Percentiles rank a stretch among this genome's conserved stretches.
These are phyloP conservation scores for Chionodraco myersi DNA, from an alignment of 2,113 vertebrate species.

Conservation along the genomic window DNA sequence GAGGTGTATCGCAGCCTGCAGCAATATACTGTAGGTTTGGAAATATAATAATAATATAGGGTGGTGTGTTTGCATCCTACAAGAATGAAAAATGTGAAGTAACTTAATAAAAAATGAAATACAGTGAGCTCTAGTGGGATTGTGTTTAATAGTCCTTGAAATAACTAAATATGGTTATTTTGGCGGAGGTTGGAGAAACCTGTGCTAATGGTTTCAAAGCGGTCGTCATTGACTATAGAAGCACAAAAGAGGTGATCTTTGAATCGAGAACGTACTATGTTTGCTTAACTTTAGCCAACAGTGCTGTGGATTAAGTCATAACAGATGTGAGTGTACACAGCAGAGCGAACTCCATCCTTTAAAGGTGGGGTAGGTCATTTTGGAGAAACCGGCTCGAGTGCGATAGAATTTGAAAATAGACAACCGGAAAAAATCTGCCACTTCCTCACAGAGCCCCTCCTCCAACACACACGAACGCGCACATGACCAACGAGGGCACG, in stretches of 20 bases:
- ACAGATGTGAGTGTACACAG: not conserved
- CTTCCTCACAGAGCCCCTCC: too few species aligned
- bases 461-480: too few species aligned
- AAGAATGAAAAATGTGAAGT: not conserved
- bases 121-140: not conserved
- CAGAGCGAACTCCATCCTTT: not conserved
- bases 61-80: not conserved
- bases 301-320: not conserved
- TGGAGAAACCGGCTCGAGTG: too few species aligned
- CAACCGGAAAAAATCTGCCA: too few species aligned
- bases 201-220: too few species aligned
- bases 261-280: not conserved
- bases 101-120: not conserved
- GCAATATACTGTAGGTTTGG: not conserved
- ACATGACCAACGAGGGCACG: too few species aligned
- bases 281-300: not conserved
- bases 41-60: not conserved
- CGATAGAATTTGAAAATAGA: too few species aligned
- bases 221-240: too few species aligned
- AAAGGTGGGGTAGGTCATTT: too few species aligned
- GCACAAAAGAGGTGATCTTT: not conserved
- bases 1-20: not conserved
- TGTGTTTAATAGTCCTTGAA: not conserved
- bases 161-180: too few species aligned
- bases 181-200: too few species aligned